phyloP scores from a whole-genome alignment of 2,797 vertebrate genomes.

The Fistularia tabacaria region DNA sequence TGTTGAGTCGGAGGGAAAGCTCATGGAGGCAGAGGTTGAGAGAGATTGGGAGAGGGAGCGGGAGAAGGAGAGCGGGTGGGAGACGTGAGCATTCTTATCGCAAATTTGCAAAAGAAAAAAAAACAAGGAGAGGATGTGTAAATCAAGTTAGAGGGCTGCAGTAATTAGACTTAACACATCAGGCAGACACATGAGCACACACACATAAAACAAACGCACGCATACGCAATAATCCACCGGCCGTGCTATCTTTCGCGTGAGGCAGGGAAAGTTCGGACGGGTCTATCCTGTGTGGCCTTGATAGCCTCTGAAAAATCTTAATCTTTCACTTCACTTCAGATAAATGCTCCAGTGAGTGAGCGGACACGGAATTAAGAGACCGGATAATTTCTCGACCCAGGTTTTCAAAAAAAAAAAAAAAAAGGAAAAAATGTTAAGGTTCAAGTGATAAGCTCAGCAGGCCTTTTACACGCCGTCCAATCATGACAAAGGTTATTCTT shows the following conservation, averaged over 20 bases:
- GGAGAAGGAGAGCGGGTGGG: constrained; percentile 5
- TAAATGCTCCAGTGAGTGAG: no score
- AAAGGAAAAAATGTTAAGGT: no score
- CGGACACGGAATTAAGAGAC: no score
- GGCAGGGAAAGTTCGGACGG: background rate
- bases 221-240: constrained; percentile 8
- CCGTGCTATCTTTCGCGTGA: constrained; percentile 1
- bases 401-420: no score
- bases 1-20: constrained; percentile 50
- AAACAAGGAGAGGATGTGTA: constrained; percentile 58
- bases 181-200: background rate
- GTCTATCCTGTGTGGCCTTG: no score
- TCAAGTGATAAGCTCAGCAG: no score
- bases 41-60: constrained; percentile 13
- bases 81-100: constrained; percentile 49
- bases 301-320: no score
- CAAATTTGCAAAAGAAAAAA: constrained; percentile 51
- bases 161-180: constrained; percentile 69
- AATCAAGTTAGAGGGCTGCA: constrained; percentile 60
- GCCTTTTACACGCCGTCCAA: no score
- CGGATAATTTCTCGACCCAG: no score
- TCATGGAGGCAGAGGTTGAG: constrained; percentile 26
- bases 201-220: constrained; percentile 1
- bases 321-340: no score
- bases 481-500: no score